phyloP scores from a whole-genome alignment of 2,888 invertebrate genomes.

The Epinotia demarniana region DNA sequence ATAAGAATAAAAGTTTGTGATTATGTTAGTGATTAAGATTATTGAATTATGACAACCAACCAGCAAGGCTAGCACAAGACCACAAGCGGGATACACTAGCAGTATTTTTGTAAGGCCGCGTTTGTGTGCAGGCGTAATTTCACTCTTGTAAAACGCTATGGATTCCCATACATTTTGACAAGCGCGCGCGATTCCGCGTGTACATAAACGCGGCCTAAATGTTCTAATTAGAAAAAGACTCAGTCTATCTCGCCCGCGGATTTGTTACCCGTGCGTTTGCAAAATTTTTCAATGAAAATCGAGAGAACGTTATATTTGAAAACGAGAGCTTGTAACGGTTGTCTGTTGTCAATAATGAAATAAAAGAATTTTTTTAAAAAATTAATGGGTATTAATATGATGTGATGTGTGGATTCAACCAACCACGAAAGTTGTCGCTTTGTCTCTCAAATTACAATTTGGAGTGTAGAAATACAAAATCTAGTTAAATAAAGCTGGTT shows the following conservation, averaged over 20 bases:
- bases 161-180: too few relatives aligned
- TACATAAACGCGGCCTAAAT: too few relatives aligned
- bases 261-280: background rate
- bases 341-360: background rate
- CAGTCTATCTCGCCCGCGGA: too few relatives aligned
- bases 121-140: too few relatives aligned
- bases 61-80: background rate
- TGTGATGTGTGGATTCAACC: background rate
- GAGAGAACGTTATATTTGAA: background rate
- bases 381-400: background rate
- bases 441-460: conserved; percentile 2
- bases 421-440: background rate
- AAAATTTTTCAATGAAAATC: background rate
- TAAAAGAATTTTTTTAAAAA: background rate
- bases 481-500: background rate
- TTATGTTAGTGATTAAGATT: background rate
- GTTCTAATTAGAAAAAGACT: too few relatives aligned
- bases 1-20: background rate
- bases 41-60: background rate
- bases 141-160: too few relatives aligned
- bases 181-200: too few relatives aligned
- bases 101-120: too few relatives aligned
- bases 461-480: background rate
- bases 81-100: too few relatives aligned
- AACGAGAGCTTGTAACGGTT: background rate